phyloP scores from a whole-genome alignment of 2,888 invertebrate genomes.

The Anarsia innoxiella region DNA sequence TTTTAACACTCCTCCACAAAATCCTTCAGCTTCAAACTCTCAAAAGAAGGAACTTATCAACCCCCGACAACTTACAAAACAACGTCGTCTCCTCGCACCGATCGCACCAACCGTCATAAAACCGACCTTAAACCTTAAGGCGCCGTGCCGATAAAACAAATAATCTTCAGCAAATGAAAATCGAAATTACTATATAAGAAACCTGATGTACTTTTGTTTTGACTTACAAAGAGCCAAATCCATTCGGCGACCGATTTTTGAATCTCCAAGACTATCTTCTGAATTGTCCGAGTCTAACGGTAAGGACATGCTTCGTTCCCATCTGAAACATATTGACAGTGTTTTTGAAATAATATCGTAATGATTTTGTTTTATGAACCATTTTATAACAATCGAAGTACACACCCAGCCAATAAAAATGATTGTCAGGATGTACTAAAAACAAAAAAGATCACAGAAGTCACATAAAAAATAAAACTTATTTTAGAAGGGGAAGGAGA shows the following conservation, averaged over 20 bases:
- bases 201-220: constrained; percentile 23
- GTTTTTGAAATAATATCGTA: no score
- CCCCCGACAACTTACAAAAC: constrained; percentile 33
- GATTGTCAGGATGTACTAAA: no score
- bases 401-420: no score
- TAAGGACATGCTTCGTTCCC: constrained; percentile 82
- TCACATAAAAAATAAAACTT: no score
- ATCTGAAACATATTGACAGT: constrained; percentile 75
- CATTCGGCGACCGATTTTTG: constrained; percentile 80
- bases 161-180: constrained; percentile 68
- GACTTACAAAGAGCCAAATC: constrained; percentile 90
- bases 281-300: constrained; percentile 73
- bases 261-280: constrained; percentile 61
- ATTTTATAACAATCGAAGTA: no score
- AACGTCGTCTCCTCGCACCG: constrained; percentile 31
- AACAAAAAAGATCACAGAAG: no score
- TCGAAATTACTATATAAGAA: constrained; percentile 51
- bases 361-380: no score
- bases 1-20: no score
- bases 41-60: constrained; percentile 38
- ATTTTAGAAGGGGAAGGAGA: no score
- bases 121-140: constrained; percentile 47
- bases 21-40: no score
- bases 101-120: constrained; percentile 32
- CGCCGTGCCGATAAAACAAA: constrained; percentile 71